A percentile compares a stretch with the other conserved stretches of the same genome.
Conservation (phyloP, 2,797 vertebrate species). For the Urosaurus nigricauda region DNA sequence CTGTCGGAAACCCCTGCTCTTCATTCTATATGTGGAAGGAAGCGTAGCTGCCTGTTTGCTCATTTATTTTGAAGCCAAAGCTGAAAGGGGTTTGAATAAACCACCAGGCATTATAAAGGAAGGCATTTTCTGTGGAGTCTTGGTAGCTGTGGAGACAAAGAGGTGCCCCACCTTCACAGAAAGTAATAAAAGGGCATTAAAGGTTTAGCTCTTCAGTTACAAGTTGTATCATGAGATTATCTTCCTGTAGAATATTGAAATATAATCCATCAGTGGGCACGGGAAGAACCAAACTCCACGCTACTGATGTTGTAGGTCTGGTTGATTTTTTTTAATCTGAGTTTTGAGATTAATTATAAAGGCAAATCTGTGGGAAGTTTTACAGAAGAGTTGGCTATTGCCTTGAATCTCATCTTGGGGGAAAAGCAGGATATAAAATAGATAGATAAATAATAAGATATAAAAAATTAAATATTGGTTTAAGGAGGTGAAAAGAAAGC, state of each 20-base stretch:
- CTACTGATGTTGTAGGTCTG: background rate
- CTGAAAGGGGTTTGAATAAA: background rate
- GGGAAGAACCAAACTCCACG: background rate
- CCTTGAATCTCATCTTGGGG: no score
- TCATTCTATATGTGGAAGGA: background rate
- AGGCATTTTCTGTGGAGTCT: background rate
- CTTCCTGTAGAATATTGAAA: conserved; percentile 18
- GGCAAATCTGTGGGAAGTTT: background rate
- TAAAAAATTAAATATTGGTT: background rate
- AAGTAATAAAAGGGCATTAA: conserved; percentile 27
- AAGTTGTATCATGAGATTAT: conserved; percentile 28
- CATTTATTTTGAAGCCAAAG: conserved; percentile 5
- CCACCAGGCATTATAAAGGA: background rate
- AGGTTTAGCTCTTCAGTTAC: conserved; percentile 23
- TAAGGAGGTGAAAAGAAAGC: background rate
- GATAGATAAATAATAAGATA: no score
- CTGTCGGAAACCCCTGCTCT: background rate
- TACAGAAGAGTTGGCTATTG: background rate
- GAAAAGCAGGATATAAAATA: no score
- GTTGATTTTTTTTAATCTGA: background rate
- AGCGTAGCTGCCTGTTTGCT: background rate
- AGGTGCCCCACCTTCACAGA: background rate
- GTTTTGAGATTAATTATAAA: background rate
- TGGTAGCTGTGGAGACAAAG: background rate
- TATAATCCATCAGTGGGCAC: conserved; percentile 7